Evolutionary conservation across 1,140 invertebrate species (phyloP).

Genomic region (Drusus annulatus): DNA sequence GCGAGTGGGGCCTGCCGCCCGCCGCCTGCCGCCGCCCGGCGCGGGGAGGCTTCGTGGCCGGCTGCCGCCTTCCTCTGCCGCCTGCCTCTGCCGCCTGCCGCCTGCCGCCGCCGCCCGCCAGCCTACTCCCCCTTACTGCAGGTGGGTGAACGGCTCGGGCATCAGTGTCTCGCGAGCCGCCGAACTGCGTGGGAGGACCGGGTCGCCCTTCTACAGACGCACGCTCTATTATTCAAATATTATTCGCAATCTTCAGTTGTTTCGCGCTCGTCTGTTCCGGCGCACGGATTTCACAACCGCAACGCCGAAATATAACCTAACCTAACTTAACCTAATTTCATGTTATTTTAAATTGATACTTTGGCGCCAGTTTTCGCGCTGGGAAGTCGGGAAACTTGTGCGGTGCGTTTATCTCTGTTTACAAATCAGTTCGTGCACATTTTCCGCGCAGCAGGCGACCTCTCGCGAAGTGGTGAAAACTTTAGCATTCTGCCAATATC

Average conservation of each 20-base stretch:
- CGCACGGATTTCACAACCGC: not conserved
- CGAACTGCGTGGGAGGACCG: constrained; percentile 51
- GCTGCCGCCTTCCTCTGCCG: too few relatives aligned
- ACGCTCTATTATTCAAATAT: constrained; percentile 15
- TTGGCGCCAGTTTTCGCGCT: constrained; percentile 14
- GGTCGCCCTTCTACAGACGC: constrained; percentile 18
- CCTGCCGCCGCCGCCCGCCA: not conserved
- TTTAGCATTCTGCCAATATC: constrained; percentile 2
- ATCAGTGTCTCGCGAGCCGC: constrained; percentile 42
- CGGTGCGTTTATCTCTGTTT: constrained; percentile 24
- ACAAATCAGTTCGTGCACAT: constrained; percentile 13
- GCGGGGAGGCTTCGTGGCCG: constrained; percentile 1
- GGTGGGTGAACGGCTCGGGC: constrained; percentile 37
- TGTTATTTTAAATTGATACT: not conserved
- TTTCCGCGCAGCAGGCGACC: not conserved
- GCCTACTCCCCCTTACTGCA: constrained; percentile 11
- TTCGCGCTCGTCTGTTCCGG: constrained; percentile 21
- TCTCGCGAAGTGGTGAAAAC: not conserved
- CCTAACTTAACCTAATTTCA: not conserved
- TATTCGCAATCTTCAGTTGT: constrained; percentile 16
- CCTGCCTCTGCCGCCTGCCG: not conserved
- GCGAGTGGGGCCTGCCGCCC: not conserved
- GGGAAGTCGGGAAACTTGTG: constrained; percentile 7
- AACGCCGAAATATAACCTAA: not conserved
- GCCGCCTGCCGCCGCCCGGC: not conserved